Base-by-base conservation (phyloP, 2,888 invertebrate genomes). In the Syrphus vitripennis region DNA sequence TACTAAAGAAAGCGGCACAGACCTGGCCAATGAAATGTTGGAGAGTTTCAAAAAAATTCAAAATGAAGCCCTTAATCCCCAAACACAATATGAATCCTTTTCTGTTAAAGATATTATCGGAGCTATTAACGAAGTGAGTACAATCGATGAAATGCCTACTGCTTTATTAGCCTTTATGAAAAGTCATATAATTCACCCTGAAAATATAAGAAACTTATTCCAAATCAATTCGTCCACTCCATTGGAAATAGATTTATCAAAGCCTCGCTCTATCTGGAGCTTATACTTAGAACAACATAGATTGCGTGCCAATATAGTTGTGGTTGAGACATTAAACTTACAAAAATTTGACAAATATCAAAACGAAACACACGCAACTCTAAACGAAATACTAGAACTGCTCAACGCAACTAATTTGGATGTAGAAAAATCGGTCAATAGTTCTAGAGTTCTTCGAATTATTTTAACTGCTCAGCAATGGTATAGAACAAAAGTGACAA, bases 41-140 rank as follows among this genome's bases (percentile, higher is more conserved):
- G 87, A 89, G 40, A 90, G 88, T 50, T 91, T 92, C 72, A 90
- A 92, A 72, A 89, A 90, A 9, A 89, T 92, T 40, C 89, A 90
- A 59, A 89, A 88, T 55, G 90, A 90, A 57, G 81, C 24, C 0
- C 40, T 34, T 2, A 10, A 65, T 12, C 37, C n/a, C 4, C 72
- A 57, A 31, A 59, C 31, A 10, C 19, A 50, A 84, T 84, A 45
- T 1, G 91, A 90, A 31, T 89, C 90, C 29, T 84, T 91, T 76
- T 90, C 89, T 0, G 89, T 91, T 12, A 89, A 88, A 10, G 91
- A 91, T 88, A 80, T 91, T 45, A 88, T 90, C 5, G 89, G 89
- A 0, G 90, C 90, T 40, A 89, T 91, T 53, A 81, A 74, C 0
- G 87, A 14, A 87, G 89, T 0, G 86, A 89, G 26, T 59, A 75